Evolutionary conservation across 2,797 vertebrate genomes (phyloP).

Genomic region (Chromis chromis): DNA sequence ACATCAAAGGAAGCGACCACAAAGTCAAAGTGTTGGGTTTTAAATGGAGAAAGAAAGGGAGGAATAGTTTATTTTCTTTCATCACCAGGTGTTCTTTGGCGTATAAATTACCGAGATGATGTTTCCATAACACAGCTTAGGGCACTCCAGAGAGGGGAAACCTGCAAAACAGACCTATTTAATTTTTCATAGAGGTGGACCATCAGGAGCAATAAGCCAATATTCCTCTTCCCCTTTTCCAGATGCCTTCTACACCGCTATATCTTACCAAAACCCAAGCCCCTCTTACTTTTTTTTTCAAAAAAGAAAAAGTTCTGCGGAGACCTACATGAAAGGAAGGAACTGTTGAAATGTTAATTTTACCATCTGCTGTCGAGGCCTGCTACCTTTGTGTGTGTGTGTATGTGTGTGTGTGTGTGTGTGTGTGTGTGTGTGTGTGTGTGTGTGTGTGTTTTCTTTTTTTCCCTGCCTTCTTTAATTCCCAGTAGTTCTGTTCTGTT

Average conservation of each 20-base stretch:
- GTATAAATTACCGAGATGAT: constrained; percentile 96
- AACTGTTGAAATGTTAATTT: constrained; percentile 99
- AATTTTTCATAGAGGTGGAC: constrained; percentile 97
- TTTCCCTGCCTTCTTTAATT: constrained; percentile 86
- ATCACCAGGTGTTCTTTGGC: constrained; percentile 94
- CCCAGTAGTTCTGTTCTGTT: constrained; percentile 96
- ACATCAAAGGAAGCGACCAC: constrained; percentile 81
- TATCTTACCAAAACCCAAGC: constrained; percentile 92
- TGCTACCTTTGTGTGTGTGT: constrained; percentile 89
- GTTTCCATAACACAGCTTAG: constrained; percentile 95
- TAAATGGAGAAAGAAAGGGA: constrained; percentile 63
- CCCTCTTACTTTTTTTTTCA: constrained; percentile 76
- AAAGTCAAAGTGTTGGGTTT: constrained; percentile 76
- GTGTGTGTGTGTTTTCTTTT: constrained; percentile 73
- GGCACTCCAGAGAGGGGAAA: constrained; percentile 92
- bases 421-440: constrained; percentile 44
- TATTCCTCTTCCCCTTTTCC: constrained; percentile 96
- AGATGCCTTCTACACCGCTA: constrained; percentile 96
- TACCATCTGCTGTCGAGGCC: constrained; percentile 97
- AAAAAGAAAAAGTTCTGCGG: constrained; percentile 90
- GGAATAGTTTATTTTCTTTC: constrained; percentile 89
- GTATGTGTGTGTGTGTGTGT: constrained; percentile 30
- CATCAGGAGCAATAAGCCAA: constrained; percentile 96
- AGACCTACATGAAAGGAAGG: constrained; percentile 96
- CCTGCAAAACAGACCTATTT: constrained; percentile 97